A percentile compares a stretch with the other conserved stretches of the same genome.
Evolutionary conservation across 2,888 invertebrate genomes (phyloP).

Genomic region (Meganola albula): DNA sequence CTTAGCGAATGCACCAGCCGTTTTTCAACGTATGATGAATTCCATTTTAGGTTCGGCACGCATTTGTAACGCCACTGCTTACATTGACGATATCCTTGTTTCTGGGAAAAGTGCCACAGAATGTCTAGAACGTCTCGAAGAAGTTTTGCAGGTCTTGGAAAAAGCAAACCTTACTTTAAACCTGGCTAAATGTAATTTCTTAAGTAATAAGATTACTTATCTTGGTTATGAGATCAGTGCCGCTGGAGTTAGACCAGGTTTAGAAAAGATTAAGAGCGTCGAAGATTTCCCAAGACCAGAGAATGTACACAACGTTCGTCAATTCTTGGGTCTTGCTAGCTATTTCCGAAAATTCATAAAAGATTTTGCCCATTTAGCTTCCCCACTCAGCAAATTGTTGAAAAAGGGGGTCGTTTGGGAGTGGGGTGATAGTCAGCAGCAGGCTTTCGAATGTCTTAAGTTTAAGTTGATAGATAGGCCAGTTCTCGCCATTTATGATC

Average conservation of each 20-base stretch:
- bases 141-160: neutral
- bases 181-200: constrained; percentile 5
- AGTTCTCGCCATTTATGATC: constrained; percentile 1
- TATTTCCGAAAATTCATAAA: constrained; percentile 9
- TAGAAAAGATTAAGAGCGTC: constrained; percentile 2
- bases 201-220: constrained; percentile 1
- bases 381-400: constrained; percentile 1
- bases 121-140: neutral
- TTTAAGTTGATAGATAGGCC: neutral
- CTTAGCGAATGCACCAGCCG: constrained; percentile 4
- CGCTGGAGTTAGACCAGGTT: constrained; percentile 5
- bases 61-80: neutral
- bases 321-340: constrained; percentile 5
- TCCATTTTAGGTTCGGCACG: neutral
- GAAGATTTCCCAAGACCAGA: constrained; percentile 2
- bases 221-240: constrained; percentile 7
- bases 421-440: constrained; percentile 2
- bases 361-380: constrained; percentile 6
- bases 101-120: neutral
- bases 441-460: constrained; percentile 1
- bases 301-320: constrained; percentile 7
- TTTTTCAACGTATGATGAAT: neutral
- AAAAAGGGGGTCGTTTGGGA: constrained; percentile 3
- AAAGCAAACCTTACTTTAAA: constrained; percentile 6
- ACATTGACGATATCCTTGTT: neutral